These are phyloP conservation scores for Hylaea fasciaria DNA, from an alignment of 2,888 invertebrate genomes.

Conservation along the genomic window DNA sequence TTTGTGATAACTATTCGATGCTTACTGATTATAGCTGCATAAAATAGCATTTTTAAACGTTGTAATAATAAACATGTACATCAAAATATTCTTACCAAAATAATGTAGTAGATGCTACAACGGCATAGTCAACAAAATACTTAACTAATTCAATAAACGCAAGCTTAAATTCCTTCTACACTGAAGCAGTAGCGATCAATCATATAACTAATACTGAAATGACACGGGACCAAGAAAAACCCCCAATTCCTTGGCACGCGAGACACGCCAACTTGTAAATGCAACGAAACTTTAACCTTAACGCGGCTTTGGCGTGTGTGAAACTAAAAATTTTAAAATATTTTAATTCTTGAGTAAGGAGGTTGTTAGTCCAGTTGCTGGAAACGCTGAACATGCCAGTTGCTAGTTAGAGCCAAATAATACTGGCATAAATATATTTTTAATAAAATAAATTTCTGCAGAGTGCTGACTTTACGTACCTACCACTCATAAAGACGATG, in stretches of 20 bases:
- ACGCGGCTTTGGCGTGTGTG: constrained; percentile 68
- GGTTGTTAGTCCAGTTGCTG: constrained; percentile 50
- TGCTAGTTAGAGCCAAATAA: constrained; percentile 29
- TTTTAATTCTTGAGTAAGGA: constrained; percentile 53
- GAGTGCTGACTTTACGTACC: too few relatives aligned
- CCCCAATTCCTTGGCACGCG: constrained; percentile 50
- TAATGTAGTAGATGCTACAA: not conserved
- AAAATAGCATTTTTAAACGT: too few relatives aligned
- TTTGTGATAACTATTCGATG: too few relatives aligned
- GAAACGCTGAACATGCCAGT: constrained; percentile 41
- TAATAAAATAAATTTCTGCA: too few relatives aligned
- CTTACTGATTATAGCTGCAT: too few relatives aligned
- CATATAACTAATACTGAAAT: constrained; percentile 38
- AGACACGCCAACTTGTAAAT: constrained; percentile 52
- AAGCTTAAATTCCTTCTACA: constrained; percentile 17
- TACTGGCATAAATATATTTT: too few relatives aligned
- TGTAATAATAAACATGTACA: too few relatives aligned
- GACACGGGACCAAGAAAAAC: constrained; percentile 36
- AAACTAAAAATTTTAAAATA: constrained; percentile 59
- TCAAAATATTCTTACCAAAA: too few relatives aligned
- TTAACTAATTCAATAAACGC: constrained; percentile 18
- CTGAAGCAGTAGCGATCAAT: constrained; percentile 33
- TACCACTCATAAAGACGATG: too few relatives aligned
- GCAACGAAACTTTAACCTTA: constrained; percentile 60
- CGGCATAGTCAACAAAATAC: not conserved